These are phyloP conservation scores for Pseudomyrmex flavicornis DNA, from an alignment of 1,140 invertebrate species.

Conservation along the genomic window DNA sequence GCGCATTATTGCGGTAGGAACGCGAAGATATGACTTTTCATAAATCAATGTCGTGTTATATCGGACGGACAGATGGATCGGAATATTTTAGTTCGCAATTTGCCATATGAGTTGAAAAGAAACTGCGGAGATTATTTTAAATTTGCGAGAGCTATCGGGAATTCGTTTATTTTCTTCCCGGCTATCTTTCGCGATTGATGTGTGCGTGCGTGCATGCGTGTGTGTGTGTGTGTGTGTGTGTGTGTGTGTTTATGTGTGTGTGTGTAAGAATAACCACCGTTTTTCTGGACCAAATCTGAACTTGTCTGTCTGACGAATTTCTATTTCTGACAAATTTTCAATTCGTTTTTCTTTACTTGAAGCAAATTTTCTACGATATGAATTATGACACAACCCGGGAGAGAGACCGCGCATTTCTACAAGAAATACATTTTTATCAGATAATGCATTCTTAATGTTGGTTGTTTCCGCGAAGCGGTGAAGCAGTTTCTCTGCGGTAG, in stretches of 20 bases:
- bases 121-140: slow-evolving; percentile 29
- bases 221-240: background rate
- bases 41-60: slow-evolving; percentile 50
- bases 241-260: background rate
- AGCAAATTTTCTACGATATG: background rate
- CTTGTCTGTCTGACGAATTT: background rate
- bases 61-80: slow-evolving; percentile 51
- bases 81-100: slow-evolving; percentile 49
- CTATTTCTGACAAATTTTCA: background rate
- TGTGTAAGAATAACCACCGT: background rate
- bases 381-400: background rate
- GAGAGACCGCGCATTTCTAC: background rate
- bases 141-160: background rate
- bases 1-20: background rate
- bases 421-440: background rate
- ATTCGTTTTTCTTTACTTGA: background rate
- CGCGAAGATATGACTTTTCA: slow-evolving; percentile 28
- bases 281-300: background rate
- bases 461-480: background rate
- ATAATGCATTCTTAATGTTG: background rate
- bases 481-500: background rate
- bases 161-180: background rate
- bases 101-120: slow-evolving; percentile 32
- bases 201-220: background rate
- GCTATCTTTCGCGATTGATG: background rate